Evolutionary conservation across 35 echinoderm and acorn worm genomes (phyloP).

Genomic region (Diadema setosum): DNA sequence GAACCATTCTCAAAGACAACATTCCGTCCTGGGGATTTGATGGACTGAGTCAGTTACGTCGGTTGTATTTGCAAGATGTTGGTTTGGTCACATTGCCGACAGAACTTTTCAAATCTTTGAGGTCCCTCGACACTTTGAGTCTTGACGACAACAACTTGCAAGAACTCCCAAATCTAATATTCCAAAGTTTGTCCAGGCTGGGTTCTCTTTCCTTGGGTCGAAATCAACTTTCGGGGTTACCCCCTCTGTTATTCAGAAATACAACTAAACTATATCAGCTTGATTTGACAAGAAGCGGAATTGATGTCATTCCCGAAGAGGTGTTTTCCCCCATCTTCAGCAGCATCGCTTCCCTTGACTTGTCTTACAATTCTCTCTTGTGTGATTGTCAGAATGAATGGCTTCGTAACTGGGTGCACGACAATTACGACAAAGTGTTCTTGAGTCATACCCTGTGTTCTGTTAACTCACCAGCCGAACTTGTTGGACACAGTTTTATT

Average conservation of each 20-base stretch:
- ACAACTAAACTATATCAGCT: neutral
- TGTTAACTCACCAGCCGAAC: neutral
- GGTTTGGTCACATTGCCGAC: neutral
- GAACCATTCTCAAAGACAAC: neutral
- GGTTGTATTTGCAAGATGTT: neutral
- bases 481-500: neutral
- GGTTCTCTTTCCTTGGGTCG: neutral
- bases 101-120: neutral
- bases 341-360: neutral
- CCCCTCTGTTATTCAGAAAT: neutral
- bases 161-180: neutral
- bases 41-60: neutral
- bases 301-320: neutral
- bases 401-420: neutral
- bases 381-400: neutral
- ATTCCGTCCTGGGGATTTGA: neutral
- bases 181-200: neutral
- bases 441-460: neutral
- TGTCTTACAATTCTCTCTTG: neutral
- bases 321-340: neutral
- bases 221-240: neutral
- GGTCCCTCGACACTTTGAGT: neutral
- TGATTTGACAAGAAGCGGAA: neutral
- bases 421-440: neutral
- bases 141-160: neutral